Evolutionary conservation across 2,888 invertebrate species (phyloP), one percentile per base, ranked within the genome.

Genomic region (Dioctria rufipes): DNA sequence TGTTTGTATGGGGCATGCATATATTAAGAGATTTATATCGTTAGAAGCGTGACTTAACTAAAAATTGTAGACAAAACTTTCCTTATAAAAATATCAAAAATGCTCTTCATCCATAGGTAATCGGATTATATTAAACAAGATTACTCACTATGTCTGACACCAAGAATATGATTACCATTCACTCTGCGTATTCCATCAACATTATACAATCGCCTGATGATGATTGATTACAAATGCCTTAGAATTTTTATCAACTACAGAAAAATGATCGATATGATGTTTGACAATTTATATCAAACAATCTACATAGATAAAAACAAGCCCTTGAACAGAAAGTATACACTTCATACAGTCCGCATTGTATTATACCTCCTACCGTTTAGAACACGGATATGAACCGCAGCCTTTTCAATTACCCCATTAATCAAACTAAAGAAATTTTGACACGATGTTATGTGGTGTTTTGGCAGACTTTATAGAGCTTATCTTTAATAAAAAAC

Each of bases 381-480:
- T 54, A 11, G 9, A 54, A n/a, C 11, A 54, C 25, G 25, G 25
- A 25, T 25, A 25, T 1, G 11, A 54, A 11, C 54, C 54, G 4
- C 25, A 25, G 25, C 54, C 11, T 54, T 54, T 11, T n/a, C 54
- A 69, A 69, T 69, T 49, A 51, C 69, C 67, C 39, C 69, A 69
- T 69, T 69, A 25, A 69, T 69, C 69, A 69, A 49, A 69, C 25
- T 37, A 51, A 25, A 49, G 51, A 69, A 49, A 25, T 37, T 61
- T 46, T 51, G 69, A 69, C n/a, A 39, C n/a, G 51, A 11, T 51
- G 69, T 69, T 69, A 69, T 69, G 49, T 69, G 51, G 49, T 51
- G 13, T 39, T 69, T 69, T 51, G 69, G 51, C 69, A 69, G 69
- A 25, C 69, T n/a, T 51, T 49, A 25, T 25, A 51, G 25, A 49